Base-by-base conservation (phyloP, 2,113 vertebrate species). In the human (Homo sapiens) region DNA sequence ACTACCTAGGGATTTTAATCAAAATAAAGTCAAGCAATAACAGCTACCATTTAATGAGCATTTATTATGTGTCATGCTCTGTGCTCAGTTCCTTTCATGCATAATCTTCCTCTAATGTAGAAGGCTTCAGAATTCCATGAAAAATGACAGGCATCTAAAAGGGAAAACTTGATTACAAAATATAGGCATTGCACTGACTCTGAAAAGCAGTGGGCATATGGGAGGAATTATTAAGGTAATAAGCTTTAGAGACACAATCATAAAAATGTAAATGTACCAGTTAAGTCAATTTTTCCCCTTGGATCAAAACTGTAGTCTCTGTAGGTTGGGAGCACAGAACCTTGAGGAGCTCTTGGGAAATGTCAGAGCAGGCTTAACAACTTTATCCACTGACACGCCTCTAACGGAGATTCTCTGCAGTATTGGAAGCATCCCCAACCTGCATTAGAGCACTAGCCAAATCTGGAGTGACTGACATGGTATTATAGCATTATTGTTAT, bases 191-290 rank as follows among this genome's bases (percentile, higher is more conserved):
- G 50, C 43, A 8, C 43, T 96, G 61, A 48, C 68, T 96, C 55
- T 90, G 70, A 80, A 92, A 92, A 90, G 30, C 23, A 72, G 83
- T 70, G 59, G 38, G 40, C 25, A 50, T 38, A 55, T 61, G 64
- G 27, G 76, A 90, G 10, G 10, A 76, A 81, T 90, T 92, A 55
- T 43, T 92, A 91, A 90, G 43, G 85, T 70, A 95, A 73, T 43
- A 89, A 76, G 40, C 32, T 89, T 88, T 96, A 93, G 84, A 95
- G 45, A 94, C 17, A 81, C 8, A 57, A 90, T 88, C 43, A 90
- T 88, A 90, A 88, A 96, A 95, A 92, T 80, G 32, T 83, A 97
- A 95, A 97, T 76, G 64, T 38, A 76, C 17, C 6, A 92, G 43
- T 90, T 97, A 76, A 90, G 88, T 91, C 70, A 94, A 93, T 84